Evolutionary conservation across 2,113 vertebrate genomes (phyloP).

Genomic region (Phalacrocorax brasilianus): DNA sequence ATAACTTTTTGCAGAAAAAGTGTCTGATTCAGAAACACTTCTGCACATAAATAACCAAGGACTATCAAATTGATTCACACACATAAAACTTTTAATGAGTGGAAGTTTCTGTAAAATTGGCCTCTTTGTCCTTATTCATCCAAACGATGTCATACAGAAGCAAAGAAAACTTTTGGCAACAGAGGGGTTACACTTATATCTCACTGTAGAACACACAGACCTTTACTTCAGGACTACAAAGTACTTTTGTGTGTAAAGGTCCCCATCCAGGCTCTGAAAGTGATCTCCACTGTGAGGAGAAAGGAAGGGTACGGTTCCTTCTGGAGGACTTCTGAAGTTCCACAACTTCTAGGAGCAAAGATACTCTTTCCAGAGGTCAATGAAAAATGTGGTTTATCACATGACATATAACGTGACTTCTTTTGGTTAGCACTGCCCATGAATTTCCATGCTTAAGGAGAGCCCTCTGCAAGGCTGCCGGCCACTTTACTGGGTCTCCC

Average conservation of each 20-base stretch:
- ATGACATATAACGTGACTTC: not conserved
- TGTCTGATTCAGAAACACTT: not conserved
- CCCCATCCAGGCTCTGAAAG: not conserved
- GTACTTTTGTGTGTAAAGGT: not conserved
- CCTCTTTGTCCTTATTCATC: not conserved
- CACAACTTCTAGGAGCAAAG: not conserved
- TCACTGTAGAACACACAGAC: not conserved
- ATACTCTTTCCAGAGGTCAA: not conserved
- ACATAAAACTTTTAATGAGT: not conserved
- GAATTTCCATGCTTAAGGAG: not conserved
- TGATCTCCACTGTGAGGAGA: not conserved
- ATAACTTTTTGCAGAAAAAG: not conserved
- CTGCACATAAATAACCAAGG: not conserved
- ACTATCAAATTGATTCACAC: not conserved
- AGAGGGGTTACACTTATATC: not conserved
- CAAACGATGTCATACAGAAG: not conserved
- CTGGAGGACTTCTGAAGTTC: not conserved
- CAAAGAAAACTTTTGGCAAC: not conserved
- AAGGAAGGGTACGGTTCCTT: not conserved
- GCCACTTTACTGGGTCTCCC: not conserved
- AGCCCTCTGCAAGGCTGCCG: not conserved
- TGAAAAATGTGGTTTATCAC: not conserved
- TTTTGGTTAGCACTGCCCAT: not conserved
- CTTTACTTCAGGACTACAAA: not conserved
- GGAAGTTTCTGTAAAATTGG: not conserved